phyloP scores from a whole-genome alignment of 2,113 vertebrate species.

The Elachura formosa region DNA sequence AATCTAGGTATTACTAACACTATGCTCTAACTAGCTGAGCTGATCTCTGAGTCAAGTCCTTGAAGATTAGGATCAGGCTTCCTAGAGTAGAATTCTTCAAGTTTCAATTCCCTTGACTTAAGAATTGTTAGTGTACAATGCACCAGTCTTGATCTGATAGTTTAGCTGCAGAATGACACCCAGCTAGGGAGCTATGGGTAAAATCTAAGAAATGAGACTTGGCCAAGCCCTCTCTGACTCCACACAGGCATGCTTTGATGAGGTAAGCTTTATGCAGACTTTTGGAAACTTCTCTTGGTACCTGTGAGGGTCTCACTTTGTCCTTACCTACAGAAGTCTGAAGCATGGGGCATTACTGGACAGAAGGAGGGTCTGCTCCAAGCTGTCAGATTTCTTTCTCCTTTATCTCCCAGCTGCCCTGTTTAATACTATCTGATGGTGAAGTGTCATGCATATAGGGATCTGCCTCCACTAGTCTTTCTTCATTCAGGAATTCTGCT shows the following conservation, averaged over 20 bases:
- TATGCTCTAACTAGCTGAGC: background rate
- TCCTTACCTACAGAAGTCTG: background rate
- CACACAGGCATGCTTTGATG: background rate
- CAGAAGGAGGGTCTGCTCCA: background rate
- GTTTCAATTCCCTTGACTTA: background rate
- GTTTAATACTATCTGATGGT: background rate
- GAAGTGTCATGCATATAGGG: background rate
- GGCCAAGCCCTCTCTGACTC: background rate
- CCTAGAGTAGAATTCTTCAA: background rate
- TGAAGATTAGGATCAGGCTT: background rate
- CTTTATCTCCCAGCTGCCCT: background rate
- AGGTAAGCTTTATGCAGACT: background rate
- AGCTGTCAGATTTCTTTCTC: background rate
- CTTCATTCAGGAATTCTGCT: background rate
- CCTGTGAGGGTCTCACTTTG: background rate
- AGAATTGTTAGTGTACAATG: background rate
- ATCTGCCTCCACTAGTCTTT: background rate
- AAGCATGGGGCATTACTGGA: background rate
- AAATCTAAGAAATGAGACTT: background rate
- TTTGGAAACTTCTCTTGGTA: background rate
- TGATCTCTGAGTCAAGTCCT: background rate
- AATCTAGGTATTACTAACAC: background rate
- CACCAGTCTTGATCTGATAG: background rate
- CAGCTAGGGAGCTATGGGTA: background rate
- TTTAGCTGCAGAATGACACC: background rate